Percentiles rank a stretch among this genome's conserved stretches.
These are phyloP conservation scores for Zingel zingel DNA, from an alignment of 2,113 vertebrate species.

Conservation along the genomic window DNA sequence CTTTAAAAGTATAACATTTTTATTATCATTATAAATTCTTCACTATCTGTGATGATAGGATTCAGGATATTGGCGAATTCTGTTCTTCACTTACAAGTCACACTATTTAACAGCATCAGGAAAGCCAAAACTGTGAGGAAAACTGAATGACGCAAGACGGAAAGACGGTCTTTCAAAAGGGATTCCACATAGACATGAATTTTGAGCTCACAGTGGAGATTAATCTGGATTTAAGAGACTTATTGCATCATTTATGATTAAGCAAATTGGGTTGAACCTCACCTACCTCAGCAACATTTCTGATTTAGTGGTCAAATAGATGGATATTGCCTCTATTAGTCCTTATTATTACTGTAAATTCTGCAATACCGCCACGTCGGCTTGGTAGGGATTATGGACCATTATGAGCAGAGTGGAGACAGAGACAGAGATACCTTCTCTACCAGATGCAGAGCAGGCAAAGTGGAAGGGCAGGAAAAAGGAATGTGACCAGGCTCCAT, in stretches of 20 bases:
- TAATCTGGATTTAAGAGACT: conserved; percentile 64
- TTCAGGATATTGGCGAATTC: background rate
- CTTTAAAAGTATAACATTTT: conserved; percentile 22
- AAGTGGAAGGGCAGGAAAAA: conserved; percentile 61
- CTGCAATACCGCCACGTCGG: conserved; percentile 52
- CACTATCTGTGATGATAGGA: conserved; percentile 1
- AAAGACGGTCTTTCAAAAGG: conserved; percentile 37
- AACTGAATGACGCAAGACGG: conserved; percentile 39
- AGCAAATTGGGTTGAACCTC: conserved; percentile 60
- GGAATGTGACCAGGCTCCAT: conserved; percentile 60
- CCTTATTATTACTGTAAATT: conserved; percentile 74
- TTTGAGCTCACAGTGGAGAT: conserved; percentile 49
- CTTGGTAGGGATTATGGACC: conserved; percentile 66
- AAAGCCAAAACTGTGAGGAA: conserved; percentile 36
- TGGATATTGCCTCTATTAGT: conserved; percentile 74
- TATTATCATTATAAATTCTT: conserved; percentile 4
- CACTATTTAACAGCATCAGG: conserved; percentile 32
- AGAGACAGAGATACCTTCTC: conserved; percentile 62
- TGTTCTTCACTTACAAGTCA: conserved; percentile 23
- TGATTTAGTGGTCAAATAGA: conserved; percentile 77
- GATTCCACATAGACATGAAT: conserved; percentile 53
- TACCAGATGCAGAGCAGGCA: conserved; percentile 51
- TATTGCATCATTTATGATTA: conserved; percentile 71
- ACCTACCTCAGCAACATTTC: conserved; percentile 64
- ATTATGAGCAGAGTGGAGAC: conserved; percentile 67